A percentile compares a stretch with the other conserved stretches of the same genome.
These are phyloP conservation scores for Babyrousa celebensis DNA, from an alignment of 2,797 vertebrate species.

Conservation along the genomic window DNA sequence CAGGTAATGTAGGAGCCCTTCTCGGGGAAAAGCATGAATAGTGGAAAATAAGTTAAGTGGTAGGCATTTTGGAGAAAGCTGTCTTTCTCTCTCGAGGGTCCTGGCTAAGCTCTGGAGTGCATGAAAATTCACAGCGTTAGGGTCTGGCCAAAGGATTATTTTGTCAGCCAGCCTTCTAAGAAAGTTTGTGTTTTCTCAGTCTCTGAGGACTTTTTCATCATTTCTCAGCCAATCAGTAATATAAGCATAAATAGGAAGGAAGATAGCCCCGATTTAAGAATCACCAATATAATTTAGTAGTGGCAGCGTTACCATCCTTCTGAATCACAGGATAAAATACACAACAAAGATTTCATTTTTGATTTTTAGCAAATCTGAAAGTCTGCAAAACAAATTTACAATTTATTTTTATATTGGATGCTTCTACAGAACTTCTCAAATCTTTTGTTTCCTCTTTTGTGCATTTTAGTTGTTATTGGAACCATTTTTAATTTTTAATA, in stretches of 20 bases:
- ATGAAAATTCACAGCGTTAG: neutral
- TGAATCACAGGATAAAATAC: constrained; percentile 4
- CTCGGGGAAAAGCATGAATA: neutral
- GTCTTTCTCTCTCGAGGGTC: neutral
- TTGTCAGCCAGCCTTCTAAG: neutral
- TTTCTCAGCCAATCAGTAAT: neutral
- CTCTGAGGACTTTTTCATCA: neutral
- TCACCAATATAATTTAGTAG: neutral
- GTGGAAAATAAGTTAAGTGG: neutral
- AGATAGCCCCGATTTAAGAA: neutral
- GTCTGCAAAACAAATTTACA: neutral
- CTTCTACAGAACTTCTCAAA: neutral
- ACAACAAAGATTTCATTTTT: constrained; percentile 16
- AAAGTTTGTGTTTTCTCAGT: neutral
- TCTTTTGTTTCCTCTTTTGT: neutral
- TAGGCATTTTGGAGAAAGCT: neutral
- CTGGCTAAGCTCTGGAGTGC: neutral
- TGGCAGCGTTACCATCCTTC: neutral
- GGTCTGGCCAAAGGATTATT: neutral
- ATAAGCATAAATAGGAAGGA: neutral
- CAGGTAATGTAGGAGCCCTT: fast-evolving
- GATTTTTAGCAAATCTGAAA: neutral
- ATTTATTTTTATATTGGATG: neutral
- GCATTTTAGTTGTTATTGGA: neutral
- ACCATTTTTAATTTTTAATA: constrained; percentile 33